A percentile compares a stretch with the other conserved stretches of the same genome.
Evolutionary conservation across 2,888 invertebrate genomes (phyloP).

Genomic region (Mimumesa dahlbomi): DNA sequence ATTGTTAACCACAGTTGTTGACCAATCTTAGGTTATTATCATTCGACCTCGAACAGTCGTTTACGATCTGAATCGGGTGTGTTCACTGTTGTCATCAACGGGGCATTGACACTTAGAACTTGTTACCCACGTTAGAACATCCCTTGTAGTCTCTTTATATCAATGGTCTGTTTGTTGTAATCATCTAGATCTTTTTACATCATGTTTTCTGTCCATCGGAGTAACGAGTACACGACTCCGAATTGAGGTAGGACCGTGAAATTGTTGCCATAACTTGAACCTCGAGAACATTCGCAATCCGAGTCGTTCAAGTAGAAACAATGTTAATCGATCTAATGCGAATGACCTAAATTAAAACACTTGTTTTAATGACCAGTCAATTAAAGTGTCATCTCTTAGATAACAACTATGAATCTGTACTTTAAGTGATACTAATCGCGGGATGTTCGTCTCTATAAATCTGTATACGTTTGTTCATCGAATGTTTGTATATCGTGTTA

Average conservation of each 20-base stretch:
- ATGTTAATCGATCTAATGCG: conserved; percentile 10
- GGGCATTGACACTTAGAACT: conserved; percentile 68
- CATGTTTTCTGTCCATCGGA: too few relatives aligned
- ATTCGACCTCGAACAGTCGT: conserved; percentile 23
- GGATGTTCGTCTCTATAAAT: too few relatives aligned
- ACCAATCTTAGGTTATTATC: conserved; percentile 22
- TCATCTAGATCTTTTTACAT: too few relatives aligned
- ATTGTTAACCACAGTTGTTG: too few relatives aligned
- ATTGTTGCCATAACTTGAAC: background rate
- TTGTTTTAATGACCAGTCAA: conserved; percentile 23
- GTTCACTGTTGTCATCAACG: conserved; percentile 65
- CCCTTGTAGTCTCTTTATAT: conserved; percentile 26
- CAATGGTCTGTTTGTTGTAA: background rate
- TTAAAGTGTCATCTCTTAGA: conserved; percentile 37
- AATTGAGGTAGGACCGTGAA: conserved; percentile 10
- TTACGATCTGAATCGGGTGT: conserved; percentile 50
- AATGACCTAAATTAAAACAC: conserved; percentile 38
- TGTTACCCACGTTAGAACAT: conserved; percentile 54
- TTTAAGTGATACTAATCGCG: too few relatives aligned
- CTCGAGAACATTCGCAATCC: background rate
- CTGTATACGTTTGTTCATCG: too few relatives aligned
- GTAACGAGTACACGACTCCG: background rate
- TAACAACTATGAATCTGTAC: too few relatives aligned
- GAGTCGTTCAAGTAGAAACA: background rate
- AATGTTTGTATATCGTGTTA: too few relatives aligned